These are phyloP conservation scores for Esox niger DNA, from an alignment of 2,113 vertebrate species.

Conservation along the genomic window DNA sequence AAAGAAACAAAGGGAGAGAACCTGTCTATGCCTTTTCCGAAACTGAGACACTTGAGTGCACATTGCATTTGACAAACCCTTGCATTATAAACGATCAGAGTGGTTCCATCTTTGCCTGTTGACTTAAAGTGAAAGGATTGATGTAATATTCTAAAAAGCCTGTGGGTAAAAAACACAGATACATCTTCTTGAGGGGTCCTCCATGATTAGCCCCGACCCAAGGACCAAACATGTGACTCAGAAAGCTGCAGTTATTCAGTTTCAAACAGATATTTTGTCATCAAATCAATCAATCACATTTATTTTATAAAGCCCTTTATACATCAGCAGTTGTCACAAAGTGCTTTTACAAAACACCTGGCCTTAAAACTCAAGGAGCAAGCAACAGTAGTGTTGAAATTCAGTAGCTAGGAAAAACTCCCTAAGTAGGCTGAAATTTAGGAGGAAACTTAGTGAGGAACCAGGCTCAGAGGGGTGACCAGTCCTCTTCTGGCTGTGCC, in stretches of 20 bases:
- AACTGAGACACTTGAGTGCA: slow-evolving; percentile 34
- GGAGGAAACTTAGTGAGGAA: too few relatives aligned
- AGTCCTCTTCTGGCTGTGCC: too few relatives aligned
- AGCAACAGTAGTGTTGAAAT: too few relatives aligned
- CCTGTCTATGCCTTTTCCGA: slow-evolving; percentile 29
- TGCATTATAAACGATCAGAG: slow-evolving; percentile 43
- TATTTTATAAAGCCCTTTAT: too few relatives aligned
- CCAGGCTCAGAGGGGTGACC: too few relatives aligned
- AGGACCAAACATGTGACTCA: slow-evolving; percentile 4
- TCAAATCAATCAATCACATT: too few relatives aligned
- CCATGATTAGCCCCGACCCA: neutral
- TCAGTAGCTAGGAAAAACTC: too few relatives aligned
- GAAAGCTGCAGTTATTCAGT: slow-evolving; percentile 4
- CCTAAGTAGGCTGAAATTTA: too few relatives aligned
- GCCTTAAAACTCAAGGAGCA: too few relatives aligned
- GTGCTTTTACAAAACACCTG: too few relatives aligned
- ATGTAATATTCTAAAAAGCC: slow-evolving; percentile 27
- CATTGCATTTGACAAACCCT: slow-evolving; percentile 29
- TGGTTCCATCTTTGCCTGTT: slow-evolving; percentile 42
- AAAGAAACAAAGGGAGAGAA: slow-evolving; percentile 10
- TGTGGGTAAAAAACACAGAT: neutral
- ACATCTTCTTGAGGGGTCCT: neutral
- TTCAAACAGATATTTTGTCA: slow-evolving; percentile 2
- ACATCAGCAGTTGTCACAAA: too few relatives aligned
- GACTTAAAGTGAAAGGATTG: slow-evolving; percentile 23